Evolutionary conservation across 2,113 vertebrate genomes (phyloP).

Genomic region (Gymnorhina tibicen): DNA sequence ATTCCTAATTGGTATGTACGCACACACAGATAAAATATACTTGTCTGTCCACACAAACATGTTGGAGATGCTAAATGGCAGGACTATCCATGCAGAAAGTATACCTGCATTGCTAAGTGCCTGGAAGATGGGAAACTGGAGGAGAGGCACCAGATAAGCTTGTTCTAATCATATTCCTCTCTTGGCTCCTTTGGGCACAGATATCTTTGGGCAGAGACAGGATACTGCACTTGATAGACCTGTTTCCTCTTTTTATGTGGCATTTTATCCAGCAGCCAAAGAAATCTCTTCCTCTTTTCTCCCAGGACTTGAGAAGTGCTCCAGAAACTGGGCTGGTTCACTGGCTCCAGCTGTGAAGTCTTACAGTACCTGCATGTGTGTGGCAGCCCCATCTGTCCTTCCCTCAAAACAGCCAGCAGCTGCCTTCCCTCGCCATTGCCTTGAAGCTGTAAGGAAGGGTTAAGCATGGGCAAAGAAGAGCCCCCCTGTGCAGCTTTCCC

Average conservation of each 20-base stretch:
- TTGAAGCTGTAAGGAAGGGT: background rate
- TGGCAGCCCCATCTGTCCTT: background rate
- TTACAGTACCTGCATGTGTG: background rate
- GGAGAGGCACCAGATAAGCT: background rate
- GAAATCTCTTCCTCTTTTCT: background rate
- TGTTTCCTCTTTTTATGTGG: background rate
- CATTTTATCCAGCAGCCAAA: background rate
- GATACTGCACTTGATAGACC: background rate
- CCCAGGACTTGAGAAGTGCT: background rate
- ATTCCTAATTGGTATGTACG: background rate
- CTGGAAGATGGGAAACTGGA: background rate
- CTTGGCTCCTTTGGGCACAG: background rate
- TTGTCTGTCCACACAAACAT: background rate
- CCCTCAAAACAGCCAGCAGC: background rate
- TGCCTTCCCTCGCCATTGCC: background rate
- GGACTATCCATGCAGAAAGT: background rate
- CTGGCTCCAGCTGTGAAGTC: background rate
- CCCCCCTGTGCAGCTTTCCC: background rate
- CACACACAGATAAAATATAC: background rate
- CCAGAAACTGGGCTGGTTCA: background rate
- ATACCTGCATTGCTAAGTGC: background rate
- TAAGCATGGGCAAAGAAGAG: background rate
- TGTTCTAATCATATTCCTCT: background rate
- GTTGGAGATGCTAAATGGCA: background rate
- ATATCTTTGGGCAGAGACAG: background rate